Conservation (phyloP, 2,888 invertebrate species). For the Drosophila parthenogenetica region DNA sequence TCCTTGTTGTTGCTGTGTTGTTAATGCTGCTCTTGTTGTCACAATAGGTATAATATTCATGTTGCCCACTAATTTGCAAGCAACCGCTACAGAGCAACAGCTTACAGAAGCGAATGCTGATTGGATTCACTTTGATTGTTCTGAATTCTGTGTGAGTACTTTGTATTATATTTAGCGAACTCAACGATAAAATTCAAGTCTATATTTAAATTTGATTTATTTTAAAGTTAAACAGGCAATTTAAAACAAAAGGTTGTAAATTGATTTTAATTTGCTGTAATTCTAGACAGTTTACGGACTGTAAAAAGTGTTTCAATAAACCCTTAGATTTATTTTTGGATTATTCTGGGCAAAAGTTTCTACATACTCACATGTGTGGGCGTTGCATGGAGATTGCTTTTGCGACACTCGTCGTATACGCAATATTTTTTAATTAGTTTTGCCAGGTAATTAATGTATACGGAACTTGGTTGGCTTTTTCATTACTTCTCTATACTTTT, state of each 20-base stretch:
- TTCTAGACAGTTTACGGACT: neutral
- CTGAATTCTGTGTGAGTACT: slow-evolving; percentile 17
- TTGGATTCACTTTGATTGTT: slow-evolving; percentile 50
- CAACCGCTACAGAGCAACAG: slow-evolving; percentile 54
- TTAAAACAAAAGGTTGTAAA: too few species aligned
- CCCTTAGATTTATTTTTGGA: slow-evolving; percentile 19
- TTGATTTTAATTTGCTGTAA: too few species aligned
- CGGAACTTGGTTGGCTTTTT: slow-evolving; percentile 15
- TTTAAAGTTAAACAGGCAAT: too few species aligned
- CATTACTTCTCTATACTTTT: slow-evolving; percentile 13
- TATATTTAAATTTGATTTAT: neutral
- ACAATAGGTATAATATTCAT: slow-evolving; percentile 32
- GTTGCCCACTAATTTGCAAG: slow-evolving; percentile 36
- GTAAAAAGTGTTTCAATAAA: slow-evolving; percentile 27
- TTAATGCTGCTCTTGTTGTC: slow-evolving; percentile 16
- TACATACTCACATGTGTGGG: neutral
- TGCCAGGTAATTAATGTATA: slow-evolving; percentile 52
- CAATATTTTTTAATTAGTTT: slow-evolving; percentile 66
- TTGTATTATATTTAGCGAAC: slow-evolving; percentile 9
- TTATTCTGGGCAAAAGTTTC: slow-evolving; percentile 21
- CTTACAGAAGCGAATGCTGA: slow-evolving; percentile 32
- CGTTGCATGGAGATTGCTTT: neutral
- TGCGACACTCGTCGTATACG: slow-evolving; percentile 40
- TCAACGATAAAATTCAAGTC: neutral
- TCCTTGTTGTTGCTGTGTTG: slow-evolving; percentile 23